Evolutionary conservation across 2,888 invertebrate species (phyloP).

Genomic region (Zele albiditarsus): DNA sequence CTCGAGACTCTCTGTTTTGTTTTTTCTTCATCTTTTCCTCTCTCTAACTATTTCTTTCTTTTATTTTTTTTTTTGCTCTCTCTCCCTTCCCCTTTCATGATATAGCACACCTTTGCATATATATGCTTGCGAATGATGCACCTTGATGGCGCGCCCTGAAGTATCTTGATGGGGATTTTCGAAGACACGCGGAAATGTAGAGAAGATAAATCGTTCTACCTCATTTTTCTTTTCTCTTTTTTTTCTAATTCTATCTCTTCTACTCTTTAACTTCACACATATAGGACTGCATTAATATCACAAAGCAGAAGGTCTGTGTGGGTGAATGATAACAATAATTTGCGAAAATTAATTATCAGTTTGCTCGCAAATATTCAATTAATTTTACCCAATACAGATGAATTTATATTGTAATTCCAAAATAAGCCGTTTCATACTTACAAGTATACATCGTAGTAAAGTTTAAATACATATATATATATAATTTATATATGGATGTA

Average conservation of each 20-base stretch:
- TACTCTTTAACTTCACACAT: not conserved
- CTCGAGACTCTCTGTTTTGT: slow-evolving; percentile 38
- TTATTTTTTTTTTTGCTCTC: not conserved
- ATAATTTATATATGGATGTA: not conserved
- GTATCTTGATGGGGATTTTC: slow-evolving; percentile 40
- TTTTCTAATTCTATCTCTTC: not conserved
- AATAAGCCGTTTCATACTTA: slow-evolving; percentile 20
- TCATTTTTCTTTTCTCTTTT: slow-evolving; percentile 32
- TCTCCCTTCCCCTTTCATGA: slow-evolving; percentile 23
- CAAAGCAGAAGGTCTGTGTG: not conserved
- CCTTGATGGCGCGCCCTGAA: slow-evolving; percentile 39
- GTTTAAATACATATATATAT: not conserved
- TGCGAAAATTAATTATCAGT: not conserved
- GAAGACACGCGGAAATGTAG: slow-evolving; percentile 65
- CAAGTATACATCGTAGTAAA: slow-evolving; percentile 1
- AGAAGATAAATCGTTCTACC: slow-evolving; percentile 68
- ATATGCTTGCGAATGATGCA: slow-evolving; percentile 40
- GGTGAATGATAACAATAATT: not conserved
- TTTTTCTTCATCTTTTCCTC: not conserved
- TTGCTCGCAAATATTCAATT: not conserved
- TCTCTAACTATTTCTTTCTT: not conserved
- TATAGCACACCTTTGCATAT: slow-evolving; percentile 32
- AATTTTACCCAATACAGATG: not conserved
- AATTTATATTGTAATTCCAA: slow-evolving; percentile 14
- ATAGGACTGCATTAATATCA: not conserved